phyloP scores from a whole-genome alignment of 2,888 invertebrate species.

The Drosophila mimetica region DNA sequence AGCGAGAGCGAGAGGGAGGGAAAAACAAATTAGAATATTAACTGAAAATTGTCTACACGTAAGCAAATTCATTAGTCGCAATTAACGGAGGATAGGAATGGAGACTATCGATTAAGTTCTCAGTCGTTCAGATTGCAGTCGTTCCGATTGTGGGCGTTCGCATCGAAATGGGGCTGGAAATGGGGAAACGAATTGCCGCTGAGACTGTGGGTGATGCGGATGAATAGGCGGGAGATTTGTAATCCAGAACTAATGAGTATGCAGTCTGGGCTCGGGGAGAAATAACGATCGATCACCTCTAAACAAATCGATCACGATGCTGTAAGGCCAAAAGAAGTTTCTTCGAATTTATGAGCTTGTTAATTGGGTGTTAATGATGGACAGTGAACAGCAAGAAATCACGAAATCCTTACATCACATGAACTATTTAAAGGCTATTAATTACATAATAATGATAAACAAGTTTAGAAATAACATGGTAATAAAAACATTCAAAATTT shows the following conservation, averaged over 20 bases:
- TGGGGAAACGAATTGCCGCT: slow-evolving; percentile 5
- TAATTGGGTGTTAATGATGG: slow-evolving; percentile 7
- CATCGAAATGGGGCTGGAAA: slow-evolving; percentile 23
- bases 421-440: not conserved
- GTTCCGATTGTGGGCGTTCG: slow-evolving; percentile 2
- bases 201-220: slow-evolving; percentile 11
- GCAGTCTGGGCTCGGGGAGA: not conserved
- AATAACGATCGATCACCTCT: slow-evolving; percentile 15
- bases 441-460: not conserved
- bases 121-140: not conserved
- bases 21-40: slow-evolving; percentile 44
- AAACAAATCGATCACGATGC: slow-evolving; percentile 24
- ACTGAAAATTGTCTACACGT: slow-evolving; percentile 37
- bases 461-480: not conserved
- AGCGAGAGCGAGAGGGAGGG: not conserved
- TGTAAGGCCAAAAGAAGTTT: not conserved
- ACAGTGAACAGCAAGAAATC: not conserved
- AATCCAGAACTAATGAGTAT: slow-evolving; percentile 15
- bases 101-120: slow-evolving; percentile 18
- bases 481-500: no score
- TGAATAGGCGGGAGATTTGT: slow-evolving; percentile 15
- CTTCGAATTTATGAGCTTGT: slow-evolving; percentile 6
- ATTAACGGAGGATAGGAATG: slow-evolving; percentile 54
- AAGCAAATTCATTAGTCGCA: slow-evolving; percentile 69
- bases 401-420: not conserved